Conservation (phyloP, 2,113 vertebrate genomes). For the Rhegmatorhina hoffmannsi region DNA sequence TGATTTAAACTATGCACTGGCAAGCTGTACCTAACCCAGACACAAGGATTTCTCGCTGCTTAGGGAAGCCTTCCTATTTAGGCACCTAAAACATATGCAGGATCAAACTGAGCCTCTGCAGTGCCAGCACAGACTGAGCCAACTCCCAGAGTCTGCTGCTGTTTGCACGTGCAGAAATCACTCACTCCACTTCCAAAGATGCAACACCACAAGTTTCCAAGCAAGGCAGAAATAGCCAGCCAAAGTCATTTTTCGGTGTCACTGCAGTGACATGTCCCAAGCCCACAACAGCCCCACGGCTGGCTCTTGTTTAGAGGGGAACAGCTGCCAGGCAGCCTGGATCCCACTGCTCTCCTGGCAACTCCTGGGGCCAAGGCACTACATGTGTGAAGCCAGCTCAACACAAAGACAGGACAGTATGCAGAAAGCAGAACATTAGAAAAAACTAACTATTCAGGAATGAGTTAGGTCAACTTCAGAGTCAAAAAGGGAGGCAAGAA, state of each 20-base stretch:
- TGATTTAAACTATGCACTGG: background rate
- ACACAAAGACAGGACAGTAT: fast-evolving
- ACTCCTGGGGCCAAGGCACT: background rate
- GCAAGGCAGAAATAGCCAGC: background rate
- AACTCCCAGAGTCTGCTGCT: fast-evolving
- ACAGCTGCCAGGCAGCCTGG: background rate
- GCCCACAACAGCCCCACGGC: fast-evolving
- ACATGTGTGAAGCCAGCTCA: fast-evolving
- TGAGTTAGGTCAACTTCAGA: background rate
- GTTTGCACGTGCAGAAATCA: background rate
- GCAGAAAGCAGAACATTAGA: background rate
- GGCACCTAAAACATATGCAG: fast-evolving
- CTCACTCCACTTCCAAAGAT: background rate
- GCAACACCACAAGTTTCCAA: background rate
- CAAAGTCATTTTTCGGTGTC: background rate
- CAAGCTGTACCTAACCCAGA: background rate
- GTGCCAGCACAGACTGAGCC: background rate
- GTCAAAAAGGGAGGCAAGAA: background rate
- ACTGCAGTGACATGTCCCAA: background rate
- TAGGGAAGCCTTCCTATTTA: background rate
- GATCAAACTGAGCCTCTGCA: background rate
- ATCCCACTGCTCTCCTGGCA: background rate
- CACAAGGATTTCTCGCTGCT: background rate
- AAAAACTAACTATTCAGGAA: background rate
- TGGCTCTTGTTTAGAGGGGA: background rate